Percentiles rank a stretch among this genome's conserved stretches.
These are phyloP conservation scores for Amphiprion ocellaris DNA, from an alignment of 2,113 vertebrate species.

Conservation along the genomic window DNA sequence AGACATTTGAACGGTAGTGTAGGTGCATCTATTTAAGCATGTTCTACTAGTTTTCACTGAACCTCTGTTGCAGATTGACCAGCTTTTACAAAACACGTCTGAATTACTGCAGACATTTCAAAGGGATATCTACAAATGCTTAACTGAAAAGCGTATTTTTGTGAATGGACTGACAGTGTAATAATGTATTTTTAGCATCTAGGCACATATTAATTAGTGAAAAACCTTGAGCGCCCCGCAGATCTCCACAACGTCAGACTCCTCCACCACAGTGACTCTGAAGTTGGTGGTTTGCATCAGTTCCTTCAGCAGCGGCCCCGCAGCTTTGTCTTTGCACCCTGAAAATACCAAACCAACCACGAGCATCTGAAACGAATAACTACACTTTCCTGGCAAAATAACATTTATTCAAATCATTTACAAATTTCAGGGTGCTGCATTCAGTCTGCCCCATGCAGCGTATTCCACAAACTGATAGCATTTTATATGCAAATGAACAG, in stretches of 20 bases:
- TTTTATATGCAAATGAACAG: too few relatives aligned
- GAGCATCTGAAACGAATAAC: not conserved
- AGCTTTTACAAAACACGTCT: too few relatives aligned
- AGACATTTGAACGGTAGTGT: too few relatives aligned
- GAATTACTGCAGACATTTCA: too few relatives aligned
- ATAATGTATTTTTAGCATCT: not conserved
- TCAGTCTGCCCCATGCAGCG: too few relatives aligned
- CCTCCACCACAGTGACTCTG: slow-evolving; percentile 92
- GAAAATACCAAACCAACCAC: not conserved
- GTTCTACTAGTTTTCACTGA: too few relatives aligned
- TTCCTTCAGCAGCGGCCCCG: slow-evolving; percentile 89
- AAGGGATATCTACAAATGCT: too few relatives aligned
- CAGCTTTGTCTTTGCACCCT: slow-evolving; percentile 91
- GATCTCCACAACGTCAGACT: slow-evolving; percentile 96
- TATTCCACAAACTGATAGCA: too few relatives aligned
- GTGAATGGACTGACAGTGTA: not conserved
- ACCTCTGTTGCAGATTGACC: too few relatives aligned
- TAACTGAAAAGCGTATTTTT: too few relatives aligned
- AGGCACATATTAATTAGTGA: not conserved
- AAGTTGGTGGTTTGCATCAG: slow-evolving; percentile 97
- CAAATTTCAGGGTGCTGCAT: too few relatives aligned
- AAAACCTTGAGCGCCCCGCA: slow-evolving; percentile 96
- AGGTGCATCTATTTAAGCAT: too few relatives aligned
- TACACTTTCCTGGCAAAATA: not conserved
- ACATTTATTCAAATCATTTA: not conserved